Conservation (phyloP, 2,888 invertebrate genomes). For the Hydrotaea diabolus region DNA sequence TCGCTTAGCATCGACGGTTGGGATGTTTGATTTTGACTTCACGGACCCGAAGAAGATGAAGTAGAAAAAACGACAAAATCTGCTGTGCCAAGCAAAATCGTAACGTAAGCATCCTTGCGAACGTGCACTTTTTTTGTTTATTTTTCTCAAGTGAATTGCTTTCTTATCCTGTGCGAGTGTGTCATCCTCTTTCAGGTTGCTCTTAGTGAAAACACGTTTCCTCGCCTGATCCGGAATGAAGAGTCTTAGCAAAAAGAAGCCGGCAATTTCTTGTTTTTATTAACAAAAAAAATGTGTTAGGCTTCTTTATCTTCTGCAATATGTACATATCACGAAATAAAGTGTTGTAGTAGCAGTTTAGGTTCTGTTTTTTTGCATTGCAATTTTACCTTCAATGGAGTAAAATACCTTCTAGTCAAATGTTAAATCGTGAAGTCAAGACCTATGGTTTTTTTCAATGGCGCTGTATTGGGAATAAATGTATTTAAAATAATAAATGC, state of each 20-base stretch:
- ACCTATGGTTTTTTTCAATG: not conserved
- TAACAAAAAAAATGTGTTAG: not conserved
- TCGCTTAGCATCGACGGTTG: not conserved
- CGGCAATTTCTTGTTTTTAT: not conserved
- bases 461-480: not conserved
- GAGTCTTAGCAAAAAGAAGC: not conserved
- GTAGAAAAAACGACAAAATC: not conserved
- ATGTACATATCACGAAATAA: not conserved
- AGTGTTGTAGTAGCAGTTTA: not conserved
- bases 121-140: constrained; percentile 24
- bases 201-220: not conserved
- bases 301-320: not conserved
- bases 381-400: not conserved
- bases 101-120: not conserved
- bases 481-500: too few species aligned
- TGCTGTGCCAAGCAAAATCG: constrained; percentile 10
- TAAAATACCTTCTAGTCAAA: not conserved
- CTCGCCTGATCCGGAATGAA: not conserved
- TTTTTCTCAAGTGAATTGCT: constrained; percentile 13
- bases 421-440: not conserved
- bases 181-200: not conserved
- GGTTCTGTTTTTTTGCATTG: not conserved
- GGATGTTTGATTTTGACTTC: constrained; percentile 12
- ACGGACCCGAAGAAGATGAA: not conserved
- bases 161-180: constrained; percentile 2